Evolutionary conservation across 2,888 invertebrate species (phyloP), one percentile per base, ranked within the genome.

Genomic region (Drosophila multiciliata): DNA sequence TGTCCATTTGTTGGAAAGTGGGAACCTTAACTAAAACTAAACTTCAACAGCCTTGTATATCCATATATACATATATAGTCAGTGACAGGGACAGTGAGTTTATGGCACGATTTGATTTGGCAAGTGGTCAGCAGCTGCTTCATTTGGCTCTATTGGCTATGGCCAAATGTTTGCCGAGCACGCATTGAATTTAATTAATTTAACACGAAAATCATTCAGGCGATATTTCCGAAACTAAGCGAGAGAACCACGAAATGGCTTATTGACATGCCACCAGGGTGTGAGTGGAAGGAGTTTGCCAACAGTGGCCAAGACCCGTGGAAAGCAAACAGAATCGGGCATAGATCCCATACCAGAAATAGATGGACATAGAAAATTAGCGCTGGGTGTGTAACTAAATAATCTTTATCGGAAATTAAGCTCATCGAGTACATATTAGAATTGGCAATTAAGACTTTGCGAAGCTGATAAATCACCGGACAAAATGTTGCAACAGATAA

Each of bases 181-280:
- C 89, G 86, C 86, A 87, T 77, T 75, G 81, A 76, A 79, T 83
- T 87, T 87, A 87, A 87, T 87, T 87, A 87, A 87, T 89, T 89
- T 85, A 89, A 87, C 89, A 87, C 87, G 83, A 84, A 67, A 89
- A 87, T 89, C 87, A 87, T 89, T 87, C 79, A 79, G 81, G 74
- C 82, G 77, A 74, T 84, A 78, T 81, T 87, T 87, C 82, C 85
- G 82, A 78, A 80, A 78, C 71, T 82, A 84, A 74, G 82, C 80
- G 76, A 69, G 64, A 64, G 58, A 33, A 53, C 62, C 81, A 65
- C 70, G 62, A 71, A 85, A 85, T 83, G 81, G 82, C 87, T 79
- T 80, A 81, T 86, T 85, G 85, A 83, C 85, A 85, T 88, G 85
- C 86, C 74, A 85, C 64, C 40, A 29, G 54, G 54, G n/a, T 36